Evolutionary conservation across 2,797 vertebrate genomes (phyloP), one percentile per base, ranked within the genome.

Genomic region (Molothrus aeneus): DNA sequence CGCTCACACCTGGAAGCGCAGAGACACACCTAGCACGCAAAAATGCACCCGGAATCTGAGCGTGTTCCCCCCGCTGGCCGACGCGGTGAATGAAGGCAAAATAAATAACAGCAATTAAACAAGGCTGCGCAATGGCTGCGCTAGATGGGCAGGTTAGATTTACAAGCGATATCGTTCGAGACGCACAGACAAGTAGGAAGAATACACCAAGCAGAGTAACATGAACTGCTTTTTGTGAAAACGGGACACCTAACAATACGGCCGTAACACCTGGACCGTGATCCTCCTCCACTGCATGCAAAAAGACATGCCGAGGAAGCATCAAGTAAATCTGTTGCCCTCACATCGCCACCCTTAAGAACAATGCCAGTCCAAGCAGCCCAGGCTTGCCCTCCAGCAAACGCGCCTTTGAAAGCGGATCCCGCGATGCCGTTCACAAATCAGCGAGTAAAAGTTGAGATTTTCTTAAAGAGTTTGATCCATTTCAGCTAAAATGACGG

Each of bases 1-100:
- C 32, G 28, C 89, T 83, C 86, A 60, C 82, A 95, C 86, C 84
- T 90, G 82, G 45, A 68, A 95, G 92, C 74, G 38, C 88, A 42
- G 18, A 63, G 69, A 29, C 92, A 92, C 91, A 93, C 81, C 88
- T 87, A 91, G 81, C 77, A 56, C 2, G 42, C 61, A 47, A n/a
- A 88, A 93, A 87, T 1, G 42, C 61, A 51, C 54, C 61, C 65
- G 13, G 71, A 80, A 82, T 42, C 13, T 5, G 11, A 80, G 47
- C 11, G 17, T 25, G 57, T 66, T 24, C 17, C 65, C 63, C 80
- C 57, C 54, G 9, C 68, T 36, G 47, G 65, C 26, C 74, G 60
- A 93, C 81, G 90, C 13, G 15, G 70, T 45, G 81, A 85, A 90
- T 16, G 66, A 94, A 82, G 26, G 43, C n/a, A 63, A 57, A 77